A percentile compares a stretch with the other conserved stretches of the same genome.
These are phyloP conservation scores for Cenopis cana DNA, from an alignment of 2,888 invertebrate genomes.

Conservation along the genomic window DNA sequence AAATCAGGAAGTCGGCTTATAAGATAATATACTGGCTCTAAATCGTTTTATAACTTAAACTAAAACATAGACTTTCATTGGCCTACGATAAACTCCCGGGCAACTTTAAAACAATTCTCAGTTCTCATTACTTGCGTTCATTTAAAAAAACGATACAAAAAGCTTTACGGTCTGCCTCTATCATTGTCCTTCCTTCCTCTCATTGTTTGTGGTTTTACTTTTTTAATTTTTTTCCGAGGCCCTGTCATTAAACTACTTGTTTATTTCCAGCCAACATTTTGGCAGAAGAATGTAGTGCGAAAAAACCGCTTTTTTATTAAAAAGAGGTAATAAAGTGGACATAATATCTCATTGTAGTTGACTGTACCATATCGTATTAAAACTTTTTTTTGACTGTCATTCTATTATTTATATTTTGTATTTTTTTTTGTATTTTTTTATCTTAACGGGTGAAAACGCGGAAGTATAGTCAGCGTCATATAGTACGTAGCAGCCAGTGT, in stretches of 20 bases:
- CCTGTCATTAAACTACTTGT: constrained; percentile 47
- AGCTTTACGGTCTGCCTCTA: constrained; percentile 59
- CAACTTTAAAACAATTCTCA: constrained; percentile 36
- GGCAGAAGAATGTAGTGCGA: constrained; percentile 29
- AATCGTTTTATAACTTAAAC: too few relatives aligned
- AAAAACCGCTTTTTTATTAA: constrained; percentile 25
- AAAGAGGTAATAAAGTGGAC: too few relatives aligned
- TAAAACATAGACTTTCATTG: too few relatives aligned
- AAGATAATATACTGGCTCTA: too few relatives aligned
- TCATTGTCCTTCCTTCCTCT: constrained; percentile 55
- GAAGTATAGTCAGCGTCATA: too few relatives aligned
- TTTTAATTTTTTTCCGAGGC: constrained; percentile 48
- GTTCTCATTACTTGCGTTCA: constrained; percentile 32
- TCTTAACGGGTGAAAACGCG: too few relatives aligned
- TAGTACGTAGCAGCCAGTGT: too few relatives aligned
- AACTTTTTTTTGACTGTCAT: neutral
- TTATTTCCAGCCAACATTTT: constrained; percentile 38
- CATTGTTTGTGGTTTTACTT: constrained; percentile 56
- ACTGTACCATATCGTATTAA: too few relatives aligned
- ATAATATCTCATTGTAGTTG: too few relatives aligned
- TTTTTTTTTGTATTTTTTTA: too few relatives aligned
- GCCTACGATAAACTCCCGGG: neutral
- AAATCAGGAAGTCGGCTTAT: too few relatives aligned
- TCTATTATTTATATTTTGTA: too few relatives aligned
- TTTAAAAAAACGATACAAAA: constrained; percentile 39